Evolutionary conservation across 1,140 invertebrate species (phyloP).

Genomic region (Anagrus nilaparvatae): DNA sequence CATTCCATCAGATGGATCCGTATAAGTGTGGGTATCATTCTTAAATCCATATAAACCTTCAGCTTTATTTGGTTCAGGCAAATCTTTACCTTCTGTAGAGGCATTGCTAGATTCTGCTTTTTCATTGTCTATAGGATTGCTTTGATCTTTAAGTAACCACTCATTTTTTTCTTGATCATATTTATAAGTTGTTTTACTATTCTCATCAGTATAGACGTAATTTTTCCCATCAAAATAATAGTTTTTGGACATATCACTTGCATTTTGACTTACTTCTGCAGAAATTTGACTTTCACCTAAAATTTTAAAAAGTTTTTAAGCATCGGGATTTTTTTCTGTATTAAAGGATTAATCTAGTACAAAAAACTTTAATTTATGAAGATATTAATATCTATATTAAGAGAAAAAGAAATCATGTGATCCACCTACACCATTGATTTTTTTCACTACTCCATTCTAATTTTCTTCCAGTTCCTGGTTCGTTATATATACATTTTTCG

Average conservation of each 20-base stretch:
- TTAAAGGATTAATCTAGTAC: too few species aligned
- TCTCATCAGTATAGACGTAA: conserved; percentile 42
- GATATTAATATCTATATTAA: too few species aligned
- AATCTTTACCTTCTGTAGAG: too few species aligned
- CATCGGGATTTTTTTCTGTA: too few species aligned
- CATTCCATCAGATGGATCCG: conserved; percentile 74
- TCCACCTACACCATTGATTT: conserved; percentile 44
- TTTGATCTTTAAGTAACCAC: conserved; percentile 46
- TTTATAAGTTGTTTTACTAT: conserved; percentile 36
- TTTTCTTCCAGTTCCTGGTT: conserved; percentile 53
- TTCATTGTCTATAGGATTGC: conserved; percentile 15
- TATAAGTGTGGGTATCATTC: conserved; percentile 69
- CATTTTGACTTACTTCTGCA: conserved; percentile 13
- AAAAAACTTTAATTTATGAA: background rate
- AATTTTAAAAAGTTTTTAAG: too few species aligned
- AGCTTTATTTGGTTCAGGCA: conserved; percentile 29
- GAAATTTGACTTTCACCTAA: conserved; percentile 15
- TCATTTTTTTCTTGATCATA: conserved; percentile 44
- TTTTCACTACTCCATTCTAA: conserved; percentile 55
- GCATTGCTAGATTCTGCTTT: too few species aligned
- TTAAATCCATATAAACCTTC: conserved; percentile 56
- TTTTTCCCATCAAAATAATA: conserved; percentile 46
- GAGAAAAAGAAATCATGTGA: too few species aligned
- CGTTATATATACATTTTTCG: conserved; percentile 61
- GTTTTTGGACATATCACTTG: conserved; percentile 23